These are phyloP conservation scores for Galemys pyrenaicus DNA, from an alignment of 2,113 vertebrate species.

Conservation along the genomic window DNA sequence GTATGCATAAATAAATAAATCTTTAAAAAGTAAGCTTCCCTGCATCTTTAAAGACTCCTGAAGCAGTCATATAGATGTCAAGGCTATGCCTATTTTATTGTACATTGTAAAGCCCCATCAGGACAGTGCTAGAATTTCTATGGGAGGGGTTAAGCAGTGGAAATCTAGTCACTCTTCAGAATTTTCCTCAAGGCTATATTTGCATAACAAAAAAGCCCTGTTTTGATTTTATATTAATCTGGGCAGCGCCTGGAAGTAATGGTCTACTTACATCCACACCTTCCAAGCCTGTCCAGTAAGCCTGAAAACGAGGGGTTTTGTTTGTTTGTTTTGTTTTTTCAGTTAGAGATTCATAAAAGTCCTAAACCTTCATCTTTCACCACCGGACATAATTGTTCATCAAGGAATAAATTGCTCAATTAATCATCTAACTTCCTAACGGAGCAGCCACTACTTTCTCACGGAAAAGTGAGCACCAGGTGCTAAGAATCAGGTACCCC, in stretches of 20 bases:
- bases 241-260: neutral
- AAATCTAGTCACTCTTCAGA: neutral
- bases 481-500: neutral
- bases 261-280: neutral
- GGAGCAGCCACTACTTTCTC: neutral
- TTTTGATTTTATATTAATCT: neutral
- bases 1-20: too few relatives aligned
- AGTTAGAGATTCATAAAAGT: neutral
- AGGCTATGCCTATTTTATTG: neutral
- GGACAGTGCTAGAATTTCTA: neutral
- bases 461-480: neutral
- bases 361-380: neutral
- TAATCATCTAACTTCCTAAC: neutral
- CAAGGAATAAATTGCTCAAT: neutral
- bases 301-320: neutral
- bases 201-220: neutral
- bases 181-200: neutral
- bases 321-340: slow-evolving; percentile 21
- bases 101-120: neutral
- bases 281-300: neutral
- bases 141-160: neutral
- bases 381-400: neutral
- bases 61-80: neutral
- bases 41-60: neutral
- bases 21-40: too few relatives aligned